These are phyloP conservation scores for Cavia aperea DNA, from an alignment of 2,113 vertebrate genomes.

Conservation along the genomic window DNA sequence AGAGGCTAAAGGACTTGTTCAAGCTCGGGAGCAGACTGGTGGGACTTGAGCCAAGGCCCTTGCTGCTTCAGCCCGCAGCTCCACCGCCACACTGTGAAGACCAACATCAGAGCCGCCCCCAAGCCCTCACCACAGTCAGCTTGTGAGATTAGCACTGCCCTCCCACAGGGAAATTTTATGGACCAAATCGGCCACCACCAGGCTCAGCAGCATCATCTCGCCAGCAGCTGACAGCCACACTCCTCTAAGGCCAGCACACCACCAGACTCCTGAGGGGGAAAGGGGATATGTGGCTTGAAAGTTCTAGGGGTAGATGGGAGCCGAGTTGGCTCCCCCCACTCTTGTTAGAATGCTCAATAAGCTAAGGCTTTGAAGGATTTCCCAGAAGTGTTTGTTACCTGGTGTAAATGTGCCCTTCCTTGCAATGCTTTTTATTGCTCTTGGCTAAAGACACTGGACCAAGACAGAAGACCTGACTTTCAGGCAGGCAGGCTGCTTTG, in stretches of 20 bases:
- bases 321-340: slow-evolving; percentile 3
- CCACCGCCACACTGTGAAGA: neutral
- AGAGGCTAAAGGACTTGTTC: slow-evolving; percentile 15
- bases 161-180: slow-evolving; percentile 62
- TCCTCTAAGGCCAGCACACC: neutral
- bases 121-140: neutral
- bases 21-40: neutral
- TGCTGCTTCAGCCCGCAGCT: neutral
- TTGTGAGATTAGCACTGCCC: slow-evolving; percentile 52
- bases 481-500: slow-evolving; percentile 54
- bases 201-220: slow-evolving; percentile 48
- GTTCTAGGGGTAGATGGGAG: neutral
- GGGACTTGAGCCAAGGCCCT: neutral
- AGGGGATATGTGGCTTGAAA: neutral
- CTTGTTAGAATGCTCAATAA: slow-evolving; percentile 22
- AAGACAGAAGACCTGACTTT: slow-evolving; percentile 61
- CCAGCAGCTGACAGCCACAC: slow-evolving; percentile 31
- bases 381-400: slow-evolving; percentile 52
- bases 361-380: slow-evolving; percentile 49
- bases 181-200: slow-evolving; percentile 43
- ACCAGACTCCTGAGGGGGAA: slow-evolving; percentile 7
- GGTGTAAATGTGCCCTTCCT: slow-evolving; percentile 71
- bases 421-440: slow-evolving; percentile 70
- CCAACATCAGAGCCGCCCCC: slow-evolving; percentile 13
- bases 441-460: slow-evolving; percentile 72